phyloP scores from a whole-genome alignment of 2,888 invertebrate species.

The Parnassius glacialis region DNA sequence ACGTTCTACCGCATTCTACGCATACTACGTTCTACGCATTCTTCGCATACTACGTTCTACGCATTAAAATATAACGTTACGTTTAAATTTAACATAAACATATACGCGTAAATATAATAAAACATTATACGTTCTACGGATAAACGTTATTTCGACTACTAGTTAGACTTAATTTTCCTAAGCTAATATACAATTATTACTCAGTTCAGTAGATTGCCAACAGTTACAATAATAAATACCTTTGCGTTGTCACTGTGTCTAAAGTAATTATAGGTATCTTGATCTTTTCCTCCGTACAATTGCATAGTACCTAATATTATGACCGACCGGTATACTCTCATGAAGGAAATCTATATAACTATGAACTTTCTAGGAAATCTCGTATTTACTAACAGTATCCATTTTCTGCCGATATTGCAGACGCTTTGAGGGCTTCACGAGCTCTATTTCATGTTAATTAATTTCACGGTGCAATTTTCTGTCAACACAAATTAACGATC shows the following conservation, averaged over 20 bases:
- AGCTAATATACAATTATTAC: too few relatives aligned
- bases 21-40: too few relatives aligned
- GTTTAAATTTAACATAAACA: too few relatives aligned
- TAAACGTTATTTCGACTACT: too few relatives aligned
- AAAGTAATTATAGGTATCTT: not conserved
- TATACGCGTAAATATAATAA: too few relatives aligned
- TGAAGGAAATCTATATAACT: not conserved
- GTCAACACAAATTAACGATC: constrained; percentile 5
- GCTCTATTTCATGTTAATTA: constrained; percentile 19
- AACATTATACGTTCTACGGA: too few relatives aligned
- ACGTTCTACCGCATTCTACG: too few relatives aligned
- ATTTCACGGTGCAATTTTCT: constrained; percentile 16
- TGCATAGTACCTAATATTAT: not conserved
- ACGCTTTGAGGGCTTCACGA: constrained; percentile 9
- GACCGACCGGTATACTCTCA: not conserved
- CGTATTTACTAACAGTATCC: constrained; percentile 11
- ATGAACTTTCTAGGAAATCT: constrained; percentile 1
- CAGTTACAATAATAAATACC: too few relatives aligned
- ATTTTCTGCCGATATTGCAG: constrained; percentile 16
- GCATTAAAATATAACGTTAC: too few relatives aligned
- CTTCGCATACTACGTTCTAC: too few relatives aligned
- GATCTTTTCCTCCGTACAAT: not conserved
- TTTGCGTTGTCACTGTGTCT: not conserved
- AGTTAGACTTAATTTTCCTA: too few relatives aligned
- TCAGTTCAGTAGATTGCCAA: too few relatives aligned